Base-by-base conservation (phyloP, 2,113 vertebrate species). In the Eretmochelys imbricata region DNA sequence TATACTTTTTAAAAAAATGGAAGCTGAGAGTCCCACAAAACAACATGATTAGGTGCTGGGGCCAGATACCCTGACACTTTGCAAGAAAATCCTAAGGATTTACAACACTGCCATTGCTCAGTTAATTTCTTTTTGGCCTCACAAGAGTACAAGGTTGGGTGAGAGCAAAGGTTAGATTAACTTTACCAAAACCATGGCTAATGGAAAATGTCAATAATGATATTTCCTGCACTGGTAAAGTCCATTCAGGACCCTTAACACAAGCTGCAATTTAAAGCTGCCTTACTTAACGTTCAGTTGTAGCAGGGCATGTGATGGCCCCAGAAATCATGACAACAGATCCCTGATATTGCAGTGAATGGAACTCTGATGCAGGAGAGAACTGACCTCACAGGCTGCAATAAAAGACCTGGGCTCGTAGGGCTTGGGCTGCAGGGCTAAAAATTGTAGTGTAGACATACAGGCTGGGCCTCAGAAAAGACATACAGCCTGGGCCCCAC, bases 131-230 rank as follows among this genome's bases (percentile, higher is more conserved):
- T 65, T 53, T 35, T 65, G 54, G 82, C 53, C 82, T 95, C 90
- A 90, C 42, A 78, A 85, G 76, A 88, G 82, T 29, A 13, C 38
- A 49, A 80, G 65, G 35, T 0, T 85, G 65, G 82, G 51, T 96
- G 88, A 96, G 85, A 96, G 65, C 72, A 94, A 87, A 93, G 72
- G 94, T 88, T 92, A 96, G 86, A 96, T 89, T 85, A 95, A 86
- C 86, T 51, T n/a, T 87, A 89, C 57, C 54, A 84, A 91, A 4
- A 49, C 87, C 91, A 69, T 69, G 27, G 8, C 10, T 17, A 69
- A n/a, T 69, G 62, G 62, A 69, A n/a, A 69, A n/a, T 69, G 17
- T 69, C 35, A n/a, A n/a, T 62, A 62, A 62, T 62, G 59, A 14
- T 62, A 31, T 69, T 69, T n/a, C 62, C 31, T 65, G 31, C 31